These are phyloP conservation scores for Drosophila teissieri DNA, from an alignment of 1,140 invertebrate species.

Conservation along the genomic window DNA sequence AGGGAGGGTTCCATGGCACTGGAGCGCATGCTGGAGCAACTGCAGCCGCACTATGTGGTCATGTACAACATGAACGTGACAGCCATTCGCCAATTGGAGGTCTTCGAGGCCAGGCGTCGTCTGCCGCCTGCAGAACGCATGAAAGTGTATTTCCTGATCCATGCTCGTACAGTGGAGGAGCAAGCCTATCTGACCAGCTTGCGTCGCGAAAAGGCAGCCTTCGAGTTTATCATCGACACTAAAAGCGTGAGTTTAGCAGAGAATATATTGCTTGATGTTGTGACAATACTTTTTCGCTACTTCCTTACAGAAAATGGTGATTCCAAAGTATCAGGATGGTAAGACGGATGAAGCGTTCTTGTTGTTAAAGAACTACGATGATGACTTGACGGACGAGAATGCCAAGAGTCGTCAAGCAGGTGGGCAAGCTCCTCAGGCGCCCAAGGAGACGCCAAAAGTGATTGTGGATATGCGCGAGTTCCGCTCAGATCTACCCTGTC, in stretches of 20 bases:
- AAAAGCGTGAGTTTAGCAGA: slow-evolving; percentile 90
- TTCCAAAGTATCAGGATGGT: slow-evolving; percentile 96
- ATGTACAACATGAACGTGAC: slow-evolving; percentile 96
- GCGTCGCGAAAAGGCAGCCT: slow-evolving; percentile 96
- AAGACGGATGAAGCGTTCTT: slow-evolving; percentile 90
- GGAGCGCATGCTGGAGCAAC: slow-evolving; percentile 87
- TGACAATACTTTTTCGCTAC: not conserved
- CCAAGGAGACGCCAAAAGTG: slow-evolving; percentile 87
- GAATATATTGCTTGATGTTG: not conserved
- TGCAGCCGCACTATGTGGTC: slow-evolving; percentile 93
- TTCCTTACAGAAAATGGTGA: slow-evolving; percentile 92
- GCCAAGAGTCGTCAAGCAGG: slow-evolving; percentile 89
- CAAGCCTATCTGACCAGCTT: slow-evolving; percentile 96
- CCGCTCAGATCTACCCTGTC: slow-evolving; percentile 96
- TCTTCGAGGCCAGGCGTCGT: slow-evolving; percentile 91
- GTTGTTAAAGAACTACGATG: slow-evolving; percentile 84
- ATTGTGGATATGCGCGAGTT: slow-evolving; percentile 99
- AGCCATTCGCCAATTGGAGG: slow-evolving; percentile 94
- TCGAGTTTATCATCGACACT: slow-evolving; percentile 95
- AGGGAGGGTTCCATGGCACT: slow-evolving; percentile 89
- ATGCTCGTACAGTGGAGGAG: slow-evolving; percentile 96
- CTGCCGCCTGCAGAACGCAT: slow-evolving; percentile 86
- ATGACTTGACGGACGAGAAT: slow-evolving; percentile 64
- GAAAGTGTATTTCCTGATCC: slow-evolving; percentile 95
- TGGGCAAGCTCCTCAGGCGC: slow-evolving; percentile 67